Conservation (phyloP, 2,888 invertebrate species). For the Drosophila vallismaia region DNA sequence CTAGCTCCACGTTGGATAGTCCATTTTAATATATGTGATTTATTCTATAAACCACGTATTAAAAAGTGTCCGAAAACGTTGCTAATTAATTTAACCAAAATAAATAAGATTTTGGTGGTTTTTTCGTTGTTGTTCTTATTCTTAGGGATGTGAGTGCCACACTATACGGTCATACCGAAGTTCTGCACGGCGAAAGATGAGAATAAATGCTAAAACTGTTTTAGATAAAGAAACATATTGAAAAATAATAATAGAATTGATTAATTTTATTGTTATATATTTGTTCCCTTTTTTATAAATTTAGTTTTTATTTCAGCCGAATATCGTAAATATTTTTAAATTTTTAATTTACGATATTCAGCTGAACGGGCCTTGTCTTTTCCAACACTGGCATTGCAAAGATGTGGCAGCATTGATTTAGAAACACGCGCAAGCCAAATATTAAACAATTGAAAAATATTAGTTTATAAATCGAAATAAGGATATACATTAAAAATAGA, state of each 20-base stretch:
- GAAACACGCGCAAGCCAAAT: slow-evolving; percentile 57
- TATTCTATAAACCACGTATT: background rate
- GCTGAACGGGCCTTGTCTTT: slow-evolving; percentile 1
- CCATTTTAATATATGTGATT: background rate
- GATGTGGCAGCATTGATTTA: slow-evolving; percentile 11
- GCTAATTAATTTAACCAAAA: background rate
- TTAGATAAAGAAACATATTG: background rate
- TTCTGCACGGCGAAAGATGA: slow-evolving; percentile 5
- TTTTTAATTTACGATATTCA: background rate
- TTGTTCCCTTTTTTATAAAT: too few relatives aligned
- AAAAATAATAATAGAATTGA: background rate
- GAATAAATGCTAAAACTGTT: background rate
- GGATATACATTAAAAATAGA: too few relatives aligned
- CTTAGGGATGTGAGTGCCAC: slow-evolving; percentile 16
- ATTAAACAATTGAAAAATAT: slow-evolving; percentile 39
- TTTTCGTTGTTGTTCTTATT: slow-evolving; percentile 38
- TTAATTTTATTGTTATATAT: too few relatives aligned
- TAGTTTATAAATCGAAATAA: background rate
- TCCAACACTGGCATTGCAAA: background rate
- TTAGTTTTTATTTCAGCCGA: too few relatives aligned
- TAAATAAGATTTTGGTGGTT: slow-evolving; percentile 29
- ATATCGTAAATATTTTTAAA: too few relatives aligned
- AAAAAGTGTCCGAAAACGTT: background rate
- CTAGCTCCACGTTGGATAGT: background rate
- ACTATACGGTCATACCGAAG: slow-evolving; percentile 6